Base-by-base conservation (phyloP, 2,888 invertebrate species). In the Drosophila aldrichi region DNA sequence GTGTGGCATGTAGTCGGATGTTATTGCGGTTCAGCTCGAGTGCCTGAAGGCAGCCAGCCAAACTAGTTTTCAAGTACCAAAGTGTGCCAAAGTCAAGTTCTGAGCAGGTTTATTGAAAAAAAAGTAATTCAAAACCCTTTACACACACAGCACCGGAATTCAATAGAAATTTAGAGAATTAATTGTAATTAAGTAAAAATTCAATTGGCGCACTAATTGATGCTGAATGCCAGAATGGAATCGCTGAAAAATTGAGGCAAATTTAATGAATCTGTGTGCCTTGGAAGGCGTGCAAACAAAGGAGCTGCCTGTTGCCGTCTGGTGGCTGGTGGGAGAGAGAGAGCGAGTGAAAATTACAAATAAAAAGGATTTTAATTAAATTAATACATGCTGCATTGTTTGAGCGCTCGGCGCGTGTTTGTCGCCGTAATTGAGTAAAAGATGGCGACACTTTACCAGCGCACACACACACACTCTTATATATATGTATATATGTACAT, bases 351-450 rank as follows among this genome's bases (percentile, higher is more conserved):
- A 69, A 73, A 70, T 75, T 44, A 60, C 68, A 72, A 74, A 89
- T 77, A 82, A 89, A 49, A 89, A 86, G 74, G 81, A 79, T 89
- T 82, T 88, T 90, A 85, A 91, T 89, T 89, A 79, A 89, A 89
- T 89, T 89, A 88, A 87, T 89, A 80, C 74, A 84, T 81, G 68
- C 79, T 66, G 63, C 86, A 78, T 87, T 88, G 85, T 81, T 74
- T 79, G 70, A 20, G 46, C 61, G 69, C 64, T 54, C 54, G 57
- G 67, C 66, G 69, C 81, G 62, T 79, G 73, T 79, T 79, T 83
- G 81, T 67, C 69, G 68, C 72, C 76, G 88, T 86, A 87, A 85
- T 89, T 89, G 88, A 81, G 83, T 88, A 74, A 85, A 88, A 82
- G 74, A 75, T 81, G 85, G 77, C 64, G 85, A 84, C 85, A 82